Evolutionary conservation across 2,797 vertebrate species (phyloP), one percentile per base, ranked within the genome.

Genomic region (Oceanodroma leucorhoa): DNA sequence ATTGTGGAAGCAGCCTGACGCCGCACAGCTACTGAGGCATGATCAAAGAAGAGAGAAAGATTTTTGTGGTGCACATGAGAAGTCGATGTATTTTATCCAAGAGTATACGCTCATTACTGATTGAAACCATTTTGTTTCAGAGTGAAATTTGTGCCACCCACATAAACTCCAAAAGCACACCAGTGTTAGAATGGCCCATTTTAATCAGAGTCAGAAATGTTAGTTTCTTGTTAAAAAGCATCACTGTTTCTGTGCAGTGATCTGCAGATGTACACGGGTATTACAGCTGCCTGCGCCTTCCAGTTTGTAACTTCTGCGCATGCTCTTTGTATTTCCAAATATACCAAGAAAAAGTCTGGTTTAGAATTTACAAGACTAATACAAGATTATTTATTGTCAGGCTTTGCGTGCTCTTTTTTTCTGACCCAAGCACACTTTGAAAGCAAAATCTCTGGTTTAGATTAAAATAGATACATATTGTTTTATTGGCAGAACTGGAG

Each of bases 141-240:
- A 60, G 21, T 17, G 71, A 83, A 92, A 80, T 88, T 29, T 66
- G 55, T 78, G 62, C 65, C 84, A 89, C 66, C 36, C 92, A 75
- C 65, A 51, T 78, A 85, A 96, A 85, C 57, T 34, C 48, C 41
- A 46, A 76, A 88, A 78, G 34, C 34, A 50, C 46, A 82, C 5
- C 16, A 30, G 8, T 30, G 24, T 55, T 62, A 77, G 32, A 78
- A 53, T 5, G 55, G 71, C 30, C 46, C 14, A 9, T 53, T 91
- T 84, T 64, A 77, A 91, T 3, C 64, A 36, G 24, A 88, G 27
- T 40, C 67, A 90, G 71, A 89, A 91, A 92, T 55, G 11, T 6
- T n/a, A 45, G 34, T 43, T 94, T 77, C 41, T 89, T 77, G n/a
- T 58, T 72, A n/a, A 65, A 91, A 89, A 93, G 19, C 19, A 38